A percentile compares a stretch with the other conserved stretches of the same genome.
Evolutionary conservation across 2,113 vertebrate species (phyloP).

Genomic region (Python bivittatus): DNA sequence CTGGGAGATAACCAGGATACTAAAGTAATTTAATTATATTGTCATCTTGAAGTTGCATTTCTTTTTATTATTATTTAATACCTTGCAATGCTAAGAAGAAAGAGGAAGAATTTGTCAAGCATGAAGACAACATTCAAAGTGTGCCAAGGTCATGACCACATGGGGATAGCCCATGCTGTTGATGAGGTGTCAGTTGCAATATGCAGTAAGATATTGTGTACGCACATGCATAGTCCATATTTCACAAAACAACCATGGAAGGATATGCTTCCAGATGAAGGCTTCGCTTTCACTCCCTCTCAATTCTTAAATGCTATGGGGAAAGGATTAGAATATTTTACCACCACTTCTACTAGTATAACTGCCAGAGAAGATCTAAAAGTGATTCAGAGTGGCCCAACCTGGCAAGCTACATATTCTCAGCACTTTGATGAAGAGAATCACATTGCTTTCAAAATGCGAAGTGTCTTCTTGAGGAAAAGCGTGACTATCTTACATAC

Average conservation of each 20-base stretch:
- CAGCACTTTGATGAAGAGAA: background rate
- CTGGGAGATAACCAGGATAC: constrained; percentile 49
- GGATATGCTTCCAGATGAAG: background rate
- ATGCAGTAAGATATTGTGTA: background rate
- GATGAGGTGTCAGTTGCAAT: background rate
- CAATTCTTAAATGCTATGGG: background rate
- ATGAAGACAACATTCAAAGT: constrained; percentile 41
- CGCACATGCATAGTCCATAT: background rate
- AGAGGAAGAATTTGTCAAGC: background rate
- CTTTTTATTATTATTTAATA: constrained; percentile 59
- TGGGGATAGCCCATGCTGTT: background rate
- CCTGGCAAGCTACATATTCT: background rate
- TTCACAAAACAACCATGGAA: background rate
- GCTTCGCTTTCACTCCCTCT: background rate
- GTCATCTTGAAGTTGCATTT: constrained; percentile 47
- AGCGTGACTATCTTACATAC: background rate
- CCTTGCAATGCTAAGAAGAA: constrained; percentile 19
- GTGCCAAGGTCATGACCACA: background rate
- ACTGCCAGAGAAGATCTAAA: background rate
- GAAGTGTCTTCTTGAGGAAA: background rate
- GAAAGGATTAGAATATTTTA: background rate
- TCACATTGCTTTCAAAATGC: background rate
- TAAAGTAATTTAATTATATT: constrained; percentile 66
- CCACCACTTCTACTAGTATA: background rate
- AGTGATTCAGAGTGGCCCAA: background rate